Conservation (phyloP, 1,140 invertebrate species). For the Drosophila bipectinata region DNA sequence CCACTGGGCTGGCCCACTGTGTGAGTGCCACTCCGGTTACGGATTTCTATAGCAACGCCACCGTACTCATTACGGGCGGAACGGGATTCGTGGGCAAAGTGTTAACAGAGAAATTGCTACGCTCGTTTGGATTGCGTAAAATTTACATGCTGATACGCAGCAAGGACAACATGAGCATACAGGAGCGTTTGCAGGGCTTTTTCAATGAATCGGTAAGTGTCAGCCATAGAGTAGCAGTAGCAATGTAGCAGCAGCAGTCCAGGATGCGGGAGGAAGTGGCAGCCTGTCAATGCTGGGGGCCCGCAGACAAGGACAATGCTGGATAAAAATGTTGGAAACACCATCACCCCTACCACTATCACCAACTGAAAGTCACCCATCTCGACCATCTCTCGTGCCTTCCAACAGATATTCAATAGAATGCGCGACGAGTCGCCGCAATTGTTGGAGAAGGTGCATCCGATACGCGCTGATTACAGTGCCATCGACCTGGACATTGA, state of each 20-base stretch:
- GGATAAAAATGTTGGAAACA: conserved; percentile 14
- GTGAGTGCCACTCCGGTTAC: conserved; percentile 63
- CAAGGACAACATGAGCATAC: conserved; percentile 90
- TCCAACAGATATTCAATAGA: conserved; percentile 88
- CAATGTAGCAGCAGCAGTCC: not conserved
- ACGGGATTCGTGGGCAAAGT: conserved; percentile 96
- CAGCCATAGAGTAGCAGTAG: conserved; percentile 8
- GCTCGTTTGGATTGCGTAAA: conserved; percentile 88
- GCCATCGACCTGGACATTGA: conserved; percentile 90
- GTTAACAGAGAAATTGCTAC: conserved; percentile 93
- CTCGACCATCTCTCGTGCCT: conserved; percentile 6
- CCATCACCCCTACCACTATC: not conserved
- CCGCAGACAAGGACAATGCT: conserved; percentile 44
- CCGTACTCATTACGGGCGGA: conserved; percentile 87
- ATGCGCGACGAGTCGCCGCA: conserved; percentile 86
- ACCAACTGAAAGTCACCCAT: no score
- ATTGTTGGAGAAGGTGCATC: conserved; percentile 89
- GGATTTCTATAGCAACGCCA: conserved; percentile 84
- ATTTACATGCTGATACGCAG: conserved; percentile 92
- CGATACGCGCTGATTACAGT: conserved; percentile 93
- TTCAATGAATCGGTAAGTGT: conserved; percentile 86
- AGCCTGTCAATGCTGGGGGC: conserved; percentile 26
- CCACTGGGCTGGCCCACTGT: not conserved
- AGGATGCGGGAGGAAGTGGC: conserved; percentile 23
- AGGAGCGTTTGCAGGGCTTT: conserved; percentile 87